Percentiles rank a stretch among this genome's conserved stretches.
Evolutionary conservation across 1,140 invertebrate species (phyloP).

Genomic region (Trichogramma pretiosum): DNA sequence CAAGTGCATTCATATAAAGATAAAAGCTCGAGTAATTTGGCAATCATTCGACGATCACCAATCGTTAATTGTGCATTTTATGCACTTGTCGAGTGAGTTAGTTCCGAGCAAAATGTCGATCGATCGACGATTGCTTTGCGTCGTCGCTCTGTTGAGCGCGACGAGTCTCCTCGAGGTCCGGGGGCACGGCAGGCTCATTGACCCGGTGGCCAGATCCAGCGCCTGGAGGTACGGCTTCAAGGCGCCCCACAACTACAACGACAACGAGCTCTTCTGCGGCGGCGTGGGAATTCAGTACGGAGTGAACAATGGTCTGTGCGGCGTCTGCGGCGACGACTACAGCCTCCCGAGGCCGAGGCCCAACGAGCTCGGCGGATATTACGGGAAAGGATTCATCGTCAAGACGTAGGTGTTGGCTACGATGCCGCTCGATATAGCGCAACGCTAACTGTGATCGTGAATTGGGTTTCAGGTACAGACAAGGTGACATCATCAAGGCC

Average conservation of each 20-base stretch:
- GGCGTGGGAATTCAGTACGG: constrained; percentile 43
- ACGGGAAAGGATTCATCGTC: constrained; percentile 50
- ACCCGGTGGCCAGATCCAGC: constrained; percentile 57
- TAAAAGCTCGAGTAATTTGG: too few species aligned
- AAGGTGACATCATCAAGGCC: constrained; percentile 53
- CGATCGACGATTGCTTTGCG: too few species aligned
- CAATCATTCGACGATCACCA: too few species aligned
- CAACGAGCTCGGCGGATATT: constrained; percentile 56
- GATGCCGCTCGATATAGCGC: too few species aligned
- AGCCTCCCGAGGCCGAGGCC: constrained; percentile 42
- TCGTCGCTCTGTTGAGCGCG: too few species aligned
- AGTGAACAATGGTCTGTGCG: constrained; percentile 47
- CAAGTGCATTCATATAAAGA: too few species aligned
- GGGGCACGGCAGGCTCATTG: constrained; percentile 62
- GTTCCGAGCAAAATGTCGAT: too few species aligned
- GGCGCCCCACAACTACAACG: constrained; percentile 61
- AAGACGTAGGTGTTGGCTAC: constrained; percentile 26
- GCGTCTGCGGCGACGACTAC: constrained; percentile 51
- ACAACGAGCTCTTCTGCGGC: constrained; percentile 61
- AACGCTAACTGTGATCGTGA: too few species aligned
- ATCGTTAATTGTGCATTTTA: too few species aligned
- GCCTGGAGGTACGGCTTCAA: constrained; percentile 66
- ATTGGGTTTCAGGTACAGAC: constrained; percentile 51
- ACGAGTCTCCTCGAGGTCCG: too few species aligned
- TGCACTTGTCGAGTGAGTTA: too few species aligned